Evolutionary conservation across 2,797 vertebrate species (phyloP).

Genomic region (Oreochromis grahami): DNA sequence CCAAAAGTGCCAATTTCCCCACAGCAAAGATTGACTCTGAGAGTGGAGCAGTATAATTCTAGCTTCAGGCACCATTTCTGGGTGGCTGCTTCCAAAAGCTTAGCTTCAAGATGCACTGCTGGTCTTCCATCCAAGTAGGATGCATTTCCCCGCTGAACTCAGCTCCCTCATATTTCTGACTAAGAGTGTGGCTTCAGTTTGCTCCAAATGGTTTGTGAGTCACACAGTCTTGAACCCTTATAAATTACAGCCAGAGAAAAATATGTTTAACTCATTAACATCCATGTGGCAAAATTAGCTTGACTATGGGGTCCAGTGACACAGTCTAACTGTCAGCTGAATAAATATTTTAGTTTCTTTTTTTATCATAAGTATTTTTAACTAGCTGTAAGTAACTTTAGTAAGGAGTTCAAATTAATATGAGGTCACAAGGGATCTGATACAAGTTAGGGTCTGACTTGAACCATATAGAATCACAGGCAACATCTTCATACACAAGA

Average conservation of each 20-base stretch:
- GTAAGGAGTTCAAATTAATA: neutral
- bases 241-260: neutral
- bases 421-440: neutral
- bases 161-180: slow-evolving; percentile 14
- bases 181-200: neutral
- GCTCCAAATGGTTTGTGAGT: neutral
- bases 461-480: neutral
- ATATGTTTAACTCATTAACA: neutral
- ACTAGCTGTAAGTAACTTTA: neutral
- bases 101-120: slow-evolving; percentile 48
- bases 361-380: neutral
- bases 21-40: slow-evolving; percentile 54
- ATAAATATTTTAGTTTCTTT: neutral
- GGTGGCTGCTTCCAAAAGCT: slow-evolving; percentile 58
- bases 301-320: neutral
- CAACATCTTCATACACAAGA: neutral
- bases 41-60: slow-evolving; percentile 58
- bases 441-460: neutral
- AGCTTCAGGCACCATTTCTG: slow-evolving; percentile 55
- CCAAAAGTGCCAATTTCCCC: slow-evolving; percentile 59
- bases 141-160: slow-evolving; percentile 30
- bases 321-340: neutral
- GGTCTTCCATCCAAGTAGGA: slow-evolving; percentile 44
- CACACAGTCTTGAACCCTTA: neutral
- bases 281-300: neutral